These are phyloP conservation scores for Heteractis magnifica DNA, from an alignment of 92 coral and sea anemone genomes.

Conservation along the genomic window DNA sequence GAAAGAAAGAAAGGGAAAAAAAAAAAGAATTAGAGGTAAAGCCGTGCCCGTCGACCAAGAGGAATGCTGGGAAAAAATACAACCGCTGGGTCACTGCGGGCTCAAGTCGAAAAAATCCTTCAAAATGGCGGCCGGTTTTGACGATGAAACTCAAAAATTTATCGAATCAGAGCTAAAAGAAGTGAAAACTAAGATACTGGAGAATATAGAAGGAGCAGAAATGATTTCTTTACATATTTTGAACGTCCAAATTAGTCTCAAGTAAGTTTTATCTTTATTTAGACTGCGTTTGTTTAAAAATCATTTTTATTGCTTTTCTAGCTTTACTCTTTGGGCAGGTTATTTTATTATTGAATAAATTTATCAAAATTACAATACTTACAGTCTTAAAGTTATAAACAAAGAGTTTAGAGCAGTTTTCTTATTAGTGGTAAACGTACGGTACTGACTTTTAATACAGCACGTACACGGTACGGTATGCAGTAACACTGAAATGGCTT, in stretches of 20 bases:
- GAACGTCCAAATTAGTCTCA: constrained; percentile 79
- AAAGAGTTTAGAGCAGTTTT: too few species aligned
- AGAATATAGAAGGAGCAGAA: constrained; percentile 74
- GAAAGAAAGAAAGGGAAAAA: neutral
- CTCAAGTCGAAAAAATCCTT: neutral
- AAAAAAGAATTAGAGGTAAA: too few species aligned
- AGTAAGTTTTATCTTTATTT: constrained; percentile 51
- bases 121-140: constrained; percentile 59
- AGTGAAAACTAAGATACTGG: constrained; percentile 61
- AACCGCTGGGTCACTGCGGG: constrained; percentile 21
- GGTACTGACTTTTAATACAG: too few species aligned
- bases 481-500: too few species aligned
- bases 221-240: constrained; percentile 76
- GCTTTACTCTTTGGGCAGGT: too few species aligned
- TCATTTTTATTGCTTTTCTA: too few species aligned
- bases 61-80: neutral
- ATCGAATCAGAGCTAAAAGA: constrained; percentile 68
- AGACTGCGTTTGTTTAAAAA: too few species aligned
- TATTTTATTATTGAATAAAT: too few species aligned
- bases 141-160: constrained; percentile 48
- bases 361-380: too few species aligned
- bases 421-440: too few species aligned
- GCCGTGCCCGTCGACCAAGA: neutral
- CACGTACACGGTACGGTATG: too few species aligned
- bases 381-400: too few species aligned